phyloP scores from a whole-genome alignment of 2,113 vertebrate genomes.

The Chionodraco myersi region DNA sequence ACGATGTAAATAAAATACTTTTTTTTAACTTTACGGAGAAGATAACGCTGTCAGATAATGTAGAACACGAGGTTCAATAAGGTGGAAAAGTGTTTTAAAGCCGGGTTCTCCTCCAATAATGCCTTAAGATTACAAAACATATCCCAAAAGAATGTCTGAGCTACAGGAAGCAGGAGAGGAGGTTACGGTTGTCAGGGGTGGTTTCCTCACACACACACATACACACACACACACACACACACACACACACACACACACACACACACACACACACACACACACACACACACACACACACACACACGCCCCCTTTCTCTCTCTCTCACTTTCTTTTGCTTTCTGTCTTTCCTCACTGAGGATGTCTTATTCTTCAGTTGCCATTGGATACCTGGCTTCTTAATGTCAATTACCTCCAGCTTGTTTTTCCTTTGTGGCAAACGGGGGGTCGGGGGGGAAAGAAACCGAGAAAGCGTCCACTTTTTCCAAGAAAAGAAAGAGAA shows the following conservation, averaged over 20 bases:
- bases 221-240: conserved; percentile 64
- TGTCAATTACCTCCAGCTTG: conserved; percentile 74
- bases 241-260: conserved; percentile 50
- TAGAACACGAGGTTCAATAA: no score
- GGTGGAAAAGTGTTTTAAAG: no score
- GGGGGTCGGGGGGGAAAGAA: conserved; percentile 30
- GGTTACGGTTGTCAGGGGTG: conserved; percentile 66
- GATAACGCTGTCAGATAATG: no score
- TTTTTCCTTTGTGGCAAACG: conserved; percentile 67
- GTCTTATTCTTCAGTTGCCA: conserved; percentile 78
- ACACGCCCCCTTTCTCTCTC: conserved; percentile 16
- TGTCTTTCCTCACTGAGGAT: conserved; percentile 41
- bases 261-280: conserved; percentile 68
- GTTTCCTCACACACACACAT: conserved; percentile 72
- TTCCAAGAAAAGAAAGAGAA: conserved; percentile 1
- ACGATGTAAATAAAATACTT: no score
- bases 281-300: conserved; percentile 66
- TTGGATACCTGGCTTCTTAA: conserved; percentile 82
- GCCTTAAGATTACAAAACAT: no score
- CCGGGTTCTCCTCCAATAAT: no score
- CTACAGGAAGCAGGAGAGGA: conserved; percentile 56
- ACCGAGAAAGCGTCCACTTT: conserved; percentile 37
- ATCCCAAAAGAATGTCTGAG: neutral
- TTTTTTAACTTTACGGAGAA: no score
- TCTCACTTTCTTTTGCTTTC: conserved; percentile 15